These are phyloP conservation scores for Hybognathus amarus DNA, from an alignment of 2,797 vertebrate species.

Conservation along the genomic window DNA sequence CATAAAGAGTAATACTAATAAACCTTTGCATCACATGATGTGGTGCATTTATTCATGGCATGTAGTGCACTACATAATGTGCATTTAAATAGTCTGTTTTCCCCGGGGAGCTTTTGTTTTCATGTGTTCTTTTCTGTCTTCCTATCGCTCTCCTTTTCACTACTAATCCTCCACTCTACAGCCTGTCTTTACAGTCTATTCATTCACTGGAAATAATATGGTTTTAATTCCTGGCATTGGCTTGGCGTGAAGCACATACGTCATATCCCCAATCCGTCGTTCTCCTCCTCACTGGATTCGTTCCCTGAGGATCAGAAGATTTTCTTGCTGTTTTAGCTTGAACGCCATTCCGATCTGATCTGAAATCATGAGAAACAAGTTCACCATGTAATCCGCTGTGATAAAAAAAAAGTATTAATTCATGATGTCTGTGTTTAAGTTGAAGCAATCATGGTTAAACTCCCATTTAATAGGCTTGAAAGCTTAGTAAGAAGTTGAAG, in stretches of 20 bases:
- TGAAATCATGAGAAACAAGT: conserved; percentile 69
- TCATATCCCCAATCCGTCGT: conserved; percentile 41
- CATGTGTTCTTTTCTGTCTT: conserved; percentile 15
- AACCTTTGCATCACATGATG: conserved; percentile 19
- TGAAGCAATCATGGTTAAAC: conserved; percentile 52
- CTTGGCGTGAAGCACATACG: conserved; percentile 18
- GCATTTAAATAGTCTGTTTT: conserved; percentile 12
- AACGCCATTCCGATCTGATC: conserved; percentile 66
- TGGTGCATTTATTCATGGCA: background rate
- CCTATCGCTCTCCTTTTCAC: conserved; percentile 13
- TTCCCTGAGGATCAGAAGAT: conserved; percentile 57
- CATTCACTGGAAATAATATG: conserved; percentile 55
- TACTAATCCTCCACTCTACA: conserved; percentile 19
- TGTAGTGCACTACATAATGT: conserved; percentile 14
- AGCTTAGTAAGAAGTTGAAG: background rate
- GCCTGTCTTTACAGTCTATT: conserved; percentile 51
- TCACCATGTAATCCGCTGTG: conserved; percentile 62
- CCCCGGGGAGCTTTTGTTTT: conserved; percentile 16
- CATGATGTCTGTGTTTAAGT: conserved; percentile 60
- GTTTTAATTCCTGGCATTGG: conserved; percentile 57
- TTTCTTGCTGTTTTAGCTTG: conserved; percentile 41
- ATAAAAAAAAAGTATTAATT: conserved; percentile 70
- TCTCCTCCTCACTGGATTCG: conserved; percentile 51
- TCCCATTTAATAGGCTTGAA: conserved; percentile 15
- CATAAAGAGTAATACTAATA: background rate